Percentiles rank a stretch among this genome's conserved stretches.
phyloP scores from a whole-genome alignment of 23 tunicate species.

The Corella eumyota region DNA sequence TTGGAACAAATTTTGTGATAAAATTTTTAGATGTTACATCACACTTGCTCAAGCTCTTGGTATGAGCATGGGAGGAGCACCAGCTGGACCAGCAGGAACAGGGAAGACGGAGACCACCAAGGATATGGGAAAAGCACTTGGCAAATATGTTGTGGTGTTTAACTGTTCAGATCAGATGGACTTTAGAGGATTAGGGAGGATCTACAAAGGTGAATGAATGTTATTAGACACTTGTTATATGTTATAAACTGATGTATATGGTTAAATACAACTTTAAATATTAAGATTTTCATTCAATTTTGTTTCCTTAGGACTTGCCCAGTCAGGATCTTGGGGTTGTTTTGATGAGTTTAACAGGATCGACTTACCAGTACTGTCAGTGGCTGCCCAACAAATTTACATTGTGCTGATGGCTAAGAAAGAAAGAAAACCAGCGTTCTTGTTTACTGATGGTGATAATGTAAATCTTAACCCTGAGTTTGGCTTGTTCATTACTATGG shows the following conservation, averaged over 20 bases:
- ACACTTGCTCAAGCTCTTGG: conserved; percentile 97
- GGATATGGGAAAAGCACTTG: conserved; percentile 99
- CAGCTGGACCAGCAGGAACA: conserved; percentile 99
- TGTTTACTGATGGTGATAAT: conserved; percentile 95
- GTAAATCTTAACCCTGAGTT: conserved; percentile 93
- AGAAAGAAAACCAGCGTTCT: conserved; percentile 57
- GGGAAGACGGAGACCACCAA: conserved; percentile 97
- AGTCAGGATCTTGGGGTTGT: conserved; percentile 99
- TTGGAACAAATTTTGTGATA: too few relatives aligned
- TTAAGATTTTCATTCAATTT: not conserved
- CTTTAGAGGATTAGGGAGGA: conserved; percentile 91
- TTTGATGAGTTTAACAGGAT: conserved; percentile 99
- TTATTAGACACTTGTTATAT: not conserved
- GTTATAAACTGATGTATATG: not conserved
- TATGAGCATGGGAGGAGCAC: conserved; percentile 99
- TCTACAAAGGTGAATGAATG: conserved; percentile 72
- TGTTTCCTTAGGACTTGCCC: conserved; percentile 61
- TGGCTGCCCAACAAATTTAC: conserved; percentile 99
- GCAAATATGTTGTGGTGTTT: conserved; percentile 95
- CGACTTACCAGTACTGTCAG: conserved; percentile 96
- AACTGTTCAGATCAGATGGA: conserved; percentile 99
- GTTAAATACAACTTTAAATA: not conserved
- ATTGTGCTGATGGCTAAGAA: conserved; percentile 90
- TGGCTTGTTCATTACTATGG: conserved; percentile 98
- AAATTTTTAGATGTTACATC: conserved; percentile 94